A percentile compares a stretch with the other conserved stretches of the same genome.
Evolutionary conservation across 2,888 invertebrate genomes (phyloP).

Genomic region (Periphyllus acericola): DNA sequence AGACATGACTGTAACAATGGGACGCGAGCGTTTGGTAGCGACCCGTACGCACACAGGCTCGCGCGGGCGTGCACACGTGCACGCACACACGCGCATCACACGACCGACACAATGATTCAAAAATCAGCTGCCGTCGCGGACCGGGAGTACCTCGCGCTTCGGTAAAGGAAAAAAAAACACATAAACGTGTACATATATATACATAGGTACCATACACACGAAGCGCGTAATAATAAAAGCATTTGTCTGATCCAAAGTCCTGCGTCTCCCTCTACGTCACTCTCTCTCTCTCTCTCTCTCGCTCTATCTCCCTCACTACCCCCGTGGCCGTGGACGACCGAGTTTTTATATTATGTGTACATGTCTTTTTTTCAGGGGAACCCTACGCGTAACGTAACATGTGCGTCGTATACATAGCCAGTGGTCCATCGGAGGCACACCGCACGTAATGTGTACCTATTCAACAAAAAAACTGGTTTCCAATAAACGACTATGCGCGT

Average conservation of each 20-base stretch:
- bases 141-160: not conserved
- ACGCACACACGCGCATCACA: not conserved
- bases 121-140: constrained; percentile 35
- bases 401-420: not conserved
- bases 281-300: not conserved
- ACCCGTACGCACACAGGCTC: not conserved
- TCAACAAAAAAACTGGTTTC: constrained; percentile 36
- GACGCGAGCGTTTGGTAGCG: constrained; percentile 41
- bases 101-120: constrained; percentile 39
- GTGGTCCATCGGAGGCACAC: constrained; percentile 5
- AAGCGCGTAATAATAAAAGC: not conserved
- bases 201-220: not conserved
- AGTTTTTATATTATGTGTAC: not conserved
- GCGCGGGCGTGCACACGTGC: too few species aligned
- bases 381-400: not conserved
- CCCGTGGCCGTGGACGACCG: not conserved
- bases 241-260: not conserved
- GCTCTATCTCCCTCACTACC: not conserved
- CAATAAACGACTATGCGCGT: constrained; percentile 22
- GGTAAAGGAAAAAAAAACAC: not conserved
- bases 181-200: not conserved
- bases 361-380: not conserved
- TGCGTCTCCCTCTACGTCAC: not conserved
- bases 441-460: not conserved
- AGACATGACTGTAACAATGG: constrained; percentile 60